phyloP scores from a whole-genome alignment of 2,888 invertebrate genomes.

The Lasiommata megera region DNA sequence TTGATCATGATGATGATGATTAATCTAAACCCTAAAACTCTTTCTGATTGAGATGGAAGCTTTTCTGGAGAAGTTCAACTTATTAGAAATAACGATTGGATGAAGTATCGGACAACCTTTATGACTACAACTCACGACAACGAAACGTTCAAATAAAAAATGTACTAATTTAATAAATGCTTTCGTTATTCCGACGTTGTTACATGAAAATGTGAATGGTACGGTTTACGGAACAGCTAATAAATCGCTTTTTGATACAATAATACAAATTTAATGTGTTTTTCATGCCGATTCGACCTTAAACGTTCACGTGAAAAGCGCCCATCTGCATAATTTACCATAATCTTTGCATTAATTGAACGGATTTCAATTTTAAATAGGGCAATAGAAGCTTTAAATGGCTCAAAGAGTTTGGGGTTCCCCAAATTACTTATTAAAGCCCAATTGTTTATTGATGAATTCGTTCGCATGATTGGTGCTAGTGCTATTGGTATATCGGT shows the following conservation, averaged over 20 bases:
- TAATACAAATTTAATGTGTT: constrained; percentile 37
- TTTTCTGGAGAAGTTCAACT: too few species aligned
- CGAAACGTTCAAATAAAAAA: too few species aligned
- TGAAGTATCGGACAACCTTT: too few species aligned
- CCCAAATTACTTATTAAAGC: background rate
- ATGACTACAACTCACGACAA: too few species aligned
- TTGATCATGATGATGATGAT: too few species aligned
- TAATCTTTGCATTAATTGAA: constrained; percentile 70
- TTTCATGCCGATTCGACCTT: constrained; percentile 36
- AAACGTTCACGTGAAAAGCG: constrained; percentile 50
- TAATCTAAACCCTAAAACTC: too few species aligned
- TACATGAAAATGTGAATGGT: background rate
- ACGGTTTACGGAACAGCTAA: background rate
- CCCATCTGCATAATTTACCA: constrained; percentile 70
- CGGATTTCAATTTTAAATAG: constrained; percentile 73
- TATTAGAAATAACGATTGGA: too few species aligned
- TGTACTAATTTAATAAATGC: too few species aligned
- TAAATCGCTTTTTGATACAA: constrained; percentile 32
- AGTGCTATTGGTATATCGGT: too few species aligned
- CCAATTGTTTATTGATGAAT: background rate
- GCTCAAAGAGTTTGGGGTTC: constrained; percentile 35
- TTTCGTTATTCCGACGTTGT: background rate
- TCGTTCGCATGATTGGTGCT: too few species aligned
- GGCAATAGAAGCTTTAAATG: constrained; percentile 51
- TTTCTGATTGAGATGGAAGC: too few species aligned